Conservation (phyloP, 2,888 invertebrate genomes). For the Agonopterix subpropinquella region DNA sequence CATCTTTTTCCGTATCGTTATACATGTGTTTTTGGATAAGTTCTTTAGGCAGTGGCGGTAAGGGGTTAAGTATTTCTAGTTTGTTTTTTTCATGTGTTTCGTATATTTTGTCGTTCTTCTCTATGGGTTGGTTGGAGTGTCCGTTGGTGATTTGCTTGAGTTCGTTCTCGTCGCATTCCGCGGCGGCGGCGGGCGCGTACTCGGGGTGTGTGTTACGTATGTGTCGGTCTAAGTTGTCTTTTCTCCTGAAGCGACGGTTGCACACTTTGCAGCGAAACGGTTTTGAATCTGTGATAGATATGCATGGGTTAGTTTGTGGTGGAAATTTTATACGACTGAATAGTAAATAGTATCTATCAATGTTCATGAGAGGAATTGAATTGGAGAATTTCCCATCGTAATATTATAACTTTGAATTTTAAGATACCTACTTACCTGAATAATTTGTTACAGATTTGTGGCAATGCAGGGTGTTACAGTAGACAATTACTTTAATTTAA, state of each 20-base stretch:
- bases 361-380: too few species aligned
- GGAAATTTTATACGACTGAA: too few species aligned
- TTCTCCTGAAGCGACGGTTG: constrained; percentile 81
- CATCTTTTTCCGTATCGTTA: constrained; percentile 12
- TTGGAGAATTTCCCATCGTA: too few species aligned
- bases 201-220: constrained; percentile 84
- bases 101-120: constrained; percentile 1
- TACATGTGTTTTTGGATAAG: constrained; percentile 48
- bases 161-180: constrained; percentile 47
- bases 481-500: too few species aligned
- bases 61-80: constrained; percentile 49
- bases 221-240: constrained; percentile 87
- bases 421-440: too few species aligned
- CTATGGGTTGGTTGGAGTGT: constrained; percentile 2
- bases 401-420: too few species aligned
- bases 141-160: constrained; percentile 31
- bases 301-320: too few species aligned
- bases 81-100: constrained; percentile 36
- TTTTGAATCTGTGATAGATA: constrained; percentile 70
- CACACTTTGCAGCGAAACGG: constrained; percentile 84
- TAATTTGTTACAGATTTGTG: too few species aligned
- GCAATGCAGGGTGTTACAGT: too few species aligned
- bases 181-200: constrained; percentile 41
- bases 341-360: too few species aligned
- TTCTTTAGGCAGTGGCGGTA: constrained; percentile 53